Base-by-base conservation (phyloP, 2,113 vertebrate genomes). In the Neoarius graeffei region DNA sequence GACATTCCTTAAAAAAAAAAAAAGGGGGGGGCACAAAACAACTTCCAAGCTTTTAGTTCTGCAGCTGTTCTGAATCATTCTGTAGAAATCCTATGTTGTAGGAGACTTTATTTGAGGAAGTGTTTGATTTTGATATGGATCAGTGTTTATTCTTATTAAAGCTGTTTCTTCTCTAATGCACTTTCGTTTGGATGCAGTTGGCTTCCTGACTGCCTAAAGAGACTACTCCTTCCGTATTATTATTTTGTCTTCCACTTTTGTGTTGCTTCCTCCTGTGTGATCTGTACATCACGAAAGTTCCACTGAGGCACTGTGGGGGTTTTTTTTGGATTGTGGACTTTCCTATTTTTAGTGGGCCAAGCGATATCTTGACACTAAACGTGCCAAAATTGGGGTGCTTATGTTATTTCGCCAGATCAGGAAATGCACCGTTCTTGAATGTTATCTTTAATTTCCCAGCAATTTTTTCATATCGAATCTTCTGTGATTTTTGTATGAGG, bases 61-160 rank as follows among this genome's bases (percentile, higher is more conserved):
- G n/a, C n/a, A 64, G 54, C 52, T 54, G 20, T 59, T 13, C 80
- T 60, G 83, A 87, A 83, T 92, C 93, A 95, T 95, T 94, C 93
- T 92, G 82, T 84, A 85, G 25, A 7, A 87, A 67, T 80, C 59
- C 60, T 87, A 52, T 83, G 69, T 81, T 13, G 15, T 56, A 80
- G 69, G 80, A 88, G 89, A 84, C 84, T 88, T 90, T 30, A 57
- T 6, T 8, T 59, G 71, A 85, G 52, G 69, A 91, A 67, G 48
- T 54, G 62, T 3, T 57, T 14, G 52, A 14, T 81, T 59, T 74
- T 82, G 64, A 42, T 64, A 25, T 89, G 30, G 85, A 84, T 64
- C 90, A 89, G 89, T 91, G 89, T 94, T 92, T 87, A 79, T 27
- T 42, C 35, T 71, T 73, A 62, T 9, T 48, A 30, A n/a, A 48